phyloP scores from a whole-genome alignment of 2,113 vertebrate genomes.

The Albula goreensis region DNA sequence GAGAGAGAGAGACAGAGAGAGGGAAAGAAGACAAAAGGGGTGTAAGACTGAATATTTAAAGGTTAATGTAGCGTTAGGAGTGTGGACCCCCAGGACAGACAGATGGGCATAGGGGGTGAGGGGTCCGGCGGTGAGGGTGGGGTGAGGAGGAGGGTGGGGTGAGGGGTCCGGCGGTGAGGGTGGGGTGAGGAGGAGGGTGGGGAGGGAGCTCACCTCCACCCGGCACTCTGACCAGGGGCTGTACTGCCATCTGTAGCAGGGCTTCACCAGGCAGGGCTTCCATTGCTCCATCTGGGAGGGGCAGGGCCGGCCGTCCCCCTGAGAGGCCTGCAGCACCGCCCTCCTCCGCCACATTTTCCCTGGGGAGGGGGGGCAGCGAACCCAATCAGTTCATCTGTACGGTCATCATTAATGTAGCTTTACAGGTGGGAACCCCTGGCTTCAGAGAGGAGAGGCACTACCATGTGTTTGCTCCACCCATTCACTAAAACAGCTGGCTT shows the following conservation, averaged over 20 bases:
- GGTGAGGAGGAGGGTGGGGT: not conserved
- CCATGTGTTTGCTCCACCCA: too few relatives aligned
- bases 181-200: not conserved
- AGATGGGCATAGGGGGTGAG: not conserved
- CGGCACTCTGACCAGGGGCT: conserved; percentile 86
- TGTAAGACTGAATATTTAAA: too few relatives aligned
- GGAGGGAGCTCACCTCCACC: conserved; percentile 77
- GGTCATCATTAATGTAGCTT: too few relatives aligned
- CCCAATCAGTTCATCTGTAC: too few relatives aligned
- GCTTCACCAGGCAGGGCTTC: conserved; percentile 92
- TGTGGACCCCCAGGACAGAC: not conserved
- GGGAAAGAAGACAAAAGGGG: not conserved
- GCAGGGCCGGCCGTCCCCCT: conserved; percentile 93
- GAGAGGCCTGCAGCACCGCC: conserved; percentile 83
- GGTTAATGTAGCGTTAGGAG: too few relatives aligned
- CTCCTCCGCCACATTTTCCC: conserved; percentile 88
- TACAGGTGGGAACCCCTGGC: too few relatives aligned
- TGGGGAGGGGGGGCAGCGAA: conserved; percentile 50
- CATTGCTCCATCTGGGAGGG: conserved; percentile 87
- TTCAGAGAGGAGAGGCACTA: too few relatives aligned
- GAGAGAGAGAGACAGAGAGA: not conserved
- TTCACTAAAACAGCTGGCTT: too few relatives aligned
- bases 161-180: not conserved
- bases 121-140: not conserved
- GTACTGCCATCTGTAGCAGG: conserved; percentile 91